Percentiles rank a stretch among this genome's conserved stretches.
Conservation (phyloP, 2,888 invertebrate genomes). For the Limnephilus lunatus region DNA sequence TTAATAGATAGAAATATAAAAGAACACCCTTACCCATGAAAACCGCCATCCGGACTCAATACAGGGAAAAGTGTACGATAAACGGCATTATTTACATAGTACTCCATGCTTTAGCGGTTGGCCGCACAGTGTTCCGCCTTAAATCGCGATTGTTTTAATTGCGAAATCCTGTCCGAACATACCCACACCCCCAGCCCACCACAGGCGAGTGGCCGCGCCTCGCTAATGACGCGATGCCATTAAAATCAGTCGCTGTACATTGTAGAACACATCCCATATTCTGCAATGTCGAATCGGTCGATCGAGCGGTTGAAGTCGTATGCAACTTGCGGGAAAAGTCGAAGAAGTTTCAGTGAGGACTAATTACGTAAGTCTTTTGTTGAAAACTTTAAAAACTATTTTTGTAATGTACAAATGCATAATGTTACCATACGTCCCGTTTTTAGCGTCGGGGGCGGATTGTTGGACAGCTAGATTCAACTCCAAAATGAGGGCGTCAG, state of each 20-base stretch:
- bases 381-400: too few relatives aligned
- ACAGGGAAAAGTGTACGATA: not conserved
- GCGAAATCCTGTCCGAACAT: conserved; percentile 24
- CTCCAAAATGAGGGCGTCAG: too few relatives aligned
- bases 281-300: not conserved
- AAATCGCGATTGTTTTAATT: conserved; percentile 34
- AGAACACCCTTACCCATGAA: not conserved
- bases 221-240: conserved; percentile 22
- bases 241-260: conserved; percentile 1
- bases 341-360: not conserved
- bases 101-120: not conserved
- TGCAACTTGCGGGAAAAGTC: not conserved
- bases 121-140: not conserved
- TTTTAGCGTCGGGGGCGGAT: too few relatives aligned
- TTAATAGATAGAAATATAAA: not conserved
- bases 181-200: not conserved
- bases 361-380: too few relatives aligned
- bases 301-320: not conserved
- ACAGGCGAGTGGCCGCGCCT: not conserved
- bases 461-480: too few relatives aligned
- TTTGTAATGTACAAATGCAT: too few relatives aligned
- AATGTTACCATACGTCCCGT: too few relatives aligned
- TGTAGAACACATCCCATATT: not conserved
- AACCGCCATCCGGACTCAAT: not conserved
- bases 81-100: not conserved